Base-by-base conservation (phyloP, 1,140 invertebrate genomes). In the Drosophila sechellia region DNA sequence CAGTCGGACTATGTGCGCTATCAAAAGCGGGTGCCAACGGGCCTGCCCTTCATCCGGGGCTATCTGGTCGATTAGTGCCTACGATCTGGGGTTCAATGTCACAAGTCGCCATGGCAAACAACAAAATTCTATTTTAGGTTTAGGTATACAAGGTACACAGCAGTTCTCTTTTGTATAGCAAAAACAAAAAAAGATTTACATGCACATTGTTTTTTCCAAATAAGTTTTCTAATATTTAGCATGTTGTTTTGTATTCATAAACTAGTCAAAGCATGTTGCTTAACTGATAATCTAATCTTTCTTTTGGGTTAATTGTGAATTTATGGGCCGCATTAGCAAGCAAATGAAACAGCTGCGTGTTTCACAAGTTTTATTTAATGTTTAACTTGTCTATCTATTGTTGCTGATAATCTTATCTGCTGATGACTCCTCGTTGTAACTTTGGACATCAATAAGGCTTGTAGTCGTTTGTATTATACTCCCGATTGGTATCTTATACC, bases 31-130 rank as follows among this genome's bases (percentile, higher is more conserved):
- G 98, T 99, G 1, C 94, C 95, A 4, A 98, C 97, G 34, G 98
- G 99, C 2, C 93, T 99, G 72, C 99, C 99, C 10, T 98, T 98
- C 90, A 98, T 99, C 57, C 92, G 93, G 68, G 98, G 97, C 3
- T 97, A 96, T 92, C 79, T 69, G 53, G 58, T 85, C 66, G 84
- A 87, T 15, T 87, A 89, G 63, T 25, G 31, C 15, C 40, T 15
- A 27, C n/a, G 15, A 40, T 15, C 35, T 60, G 5, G 13, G 40
- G 39, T 48, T 34, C 83, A 87, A 86, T 84, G 69, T 68, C 64
- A 71, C 57, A 25, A 59, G 35, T 37, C 37, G 50, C 59, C 39
- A 43, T 39, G n/a, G 42, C 46, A 69, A 68, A 54, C 15, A 70
- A 54, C 31, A 79, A 8, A 64, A 37, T 46, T 69, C 17, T 59